Percentiles rank a stretch among this genome's conserved stretches.
These are phyloP conservation scores for Lates japonicus DNA, from an alignment of 2,797 vertebrate species.

Conservation along the genomic window DNA sequence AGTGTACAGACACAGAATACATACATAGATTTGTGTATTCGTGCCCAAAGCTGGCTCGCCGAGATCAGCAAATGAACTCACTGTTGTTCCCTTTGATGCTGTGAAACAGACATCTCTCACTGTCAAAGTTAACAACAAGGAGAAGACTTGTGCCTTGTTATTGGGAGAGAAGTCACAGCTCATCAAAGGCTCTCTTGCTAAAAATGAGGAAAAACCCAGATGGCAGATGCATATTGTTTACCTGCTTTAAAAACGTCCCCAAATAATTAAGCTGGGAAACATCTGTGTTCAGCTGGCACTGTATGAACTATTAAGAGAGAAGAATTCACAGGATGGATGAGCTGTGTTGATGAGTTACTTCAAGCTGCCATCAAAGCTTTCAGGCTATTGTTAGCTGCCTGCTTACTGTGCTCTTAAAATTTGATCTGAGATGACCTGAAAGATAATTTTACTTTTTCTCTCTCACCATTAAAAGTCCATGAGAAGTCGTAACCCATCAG, in stretches of 20 bases:
- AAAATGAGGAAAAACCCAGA: constrained; percentile 31
- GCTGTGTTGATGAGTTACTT: constrained; percentile 9
- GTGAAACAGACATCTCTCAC: constrained; percentile 27
- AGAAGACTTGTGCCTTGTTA: constrained; percentile 17
- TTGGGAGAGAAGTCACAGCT: constrained; percentile 36
- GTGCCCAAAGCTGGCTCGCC: constrained; percentile 1
- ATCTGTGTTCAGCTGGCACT: constrained; percentile 1
- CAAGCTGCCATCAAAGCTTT: constrained; percentile 14
- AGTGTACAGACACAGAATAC: neutral
- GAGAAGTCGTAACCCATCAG: neutral
- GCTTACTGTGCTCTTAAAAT: constrained; percentile 17
- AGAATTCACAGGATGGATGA: neutral
- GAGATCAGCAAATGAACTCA: constrained; percentile 38
- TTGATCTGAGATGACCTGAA: constrained; percentile 14
- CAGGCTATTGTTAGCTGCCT: neutral
- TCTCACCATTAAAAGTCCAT: neutral
- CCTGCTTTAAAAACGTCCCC: constrained; percentile 33
- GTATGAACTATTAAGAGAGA: neutral
- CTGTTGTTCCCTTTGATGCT: constrained; percentile 49
- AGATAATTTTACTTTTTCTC: neutral
- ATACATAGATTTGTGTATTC: neutral
- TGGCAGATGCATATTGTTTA: constrained; percentile 48
- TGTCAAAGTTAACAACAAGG: constrained; percentile 35
- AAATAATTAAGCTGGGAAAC: constrained; percentile 32
- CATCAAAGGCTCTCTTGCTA: constrained; percentile 42